A percentile compares a stretch with the other conserved stretches of the same genome.
phyloP scores from a whole-genome alignment of 2,888 invertebrate species.

The Pyrrhosoma nymphula region DNA sequence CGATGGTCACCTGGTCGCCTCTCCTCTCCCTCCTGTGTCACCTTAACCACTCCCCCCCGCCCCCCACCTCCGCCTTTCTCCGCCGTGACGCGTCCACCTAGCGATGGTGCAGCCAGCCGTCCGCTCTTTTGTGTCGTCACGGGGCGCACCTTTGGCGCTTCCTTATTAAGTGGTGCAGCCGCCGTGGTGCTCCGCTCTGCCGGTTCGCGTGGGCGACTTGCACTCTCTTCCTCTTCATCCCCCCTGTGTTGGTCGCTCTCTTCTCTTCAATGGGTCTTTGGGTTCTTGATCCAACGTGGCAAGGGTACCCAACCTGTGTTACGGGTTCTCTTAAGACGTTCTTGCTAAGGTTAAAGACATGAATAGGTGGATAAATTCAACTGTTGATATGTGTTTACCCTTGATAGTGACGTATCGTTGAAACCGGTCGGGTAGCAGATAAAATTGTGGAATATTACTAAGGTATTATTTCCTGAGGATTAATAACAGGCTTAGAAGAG shows the following conservation, averaged over 20 bases:
- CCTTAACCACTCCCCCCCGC: too few species aligned
- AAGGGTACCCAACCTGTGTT: not conserved
- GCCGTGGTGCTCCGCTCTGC: not conserved
- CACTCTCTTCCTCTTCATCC: not conserved
- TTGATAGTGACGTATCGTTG: too few species aligned
- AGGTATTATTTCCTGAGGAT: too few species aligned
- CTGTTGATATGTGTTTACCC: too few species aligned
- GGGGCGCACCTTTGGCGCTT: slow-evolving; percentile 5
- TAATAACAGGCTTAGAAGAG: too few species aligned
- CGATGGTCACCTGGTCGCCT: not conserved
- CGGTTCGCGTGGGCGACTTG: not conserved
- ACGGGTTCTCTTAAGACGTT: too few species aligned
- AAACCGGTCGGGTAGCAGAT: too few species aligned
- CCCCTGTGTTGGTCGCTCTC: not conserved
- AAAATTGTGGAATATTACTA: too few species aligned
- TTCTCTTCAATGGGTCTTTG: not conserved
- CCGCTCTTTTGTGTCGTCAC: not conserved
- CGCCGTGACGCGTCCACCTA: not conserved
- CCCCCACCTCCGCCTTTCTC: not conserved
- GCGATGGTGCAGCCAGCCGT: not conserved
- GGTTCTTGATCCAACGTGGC: not conserved
- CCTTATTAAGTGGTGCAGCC: slow-evolving; percentile 36
- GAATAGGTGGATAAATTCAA: too few species aligned
- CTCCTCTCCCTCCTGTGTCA: not conserved
- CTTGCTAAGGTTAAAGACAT: too few species aligned